Base-by-base conservation (phyloP, 2,797 vertebrate genomes). In the Orestias chungarensis region DNA sequence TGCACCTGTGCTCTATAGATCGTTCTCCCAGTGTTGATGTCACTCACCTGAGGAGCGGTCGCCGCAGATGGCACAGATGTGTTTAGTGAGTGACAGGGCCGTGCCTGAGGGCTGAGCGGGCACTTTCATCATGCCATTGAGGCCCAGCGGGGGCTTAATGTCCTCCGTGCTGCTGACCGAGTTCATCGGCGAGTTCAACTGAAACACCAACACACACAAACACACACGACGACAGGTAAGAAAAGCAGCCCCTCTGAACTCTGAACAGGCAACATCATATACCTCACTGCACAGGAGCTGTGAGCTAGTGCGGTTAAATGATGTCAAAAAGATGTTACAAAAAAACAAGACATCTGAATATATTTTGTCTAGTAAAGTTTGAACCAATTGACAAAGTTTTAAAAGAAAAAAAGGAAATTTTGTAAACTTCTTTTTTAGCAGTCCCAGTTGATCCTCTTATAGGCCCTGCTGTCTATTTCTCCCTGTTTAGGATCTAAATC, bases 21-120 rank as follows among this genome's bases (percentile, higher is more conserved):
- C 27, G 31, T 14, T 11, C n/a, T 46, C 54, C 4, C 11, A 68
- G 64, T 33, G 10, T 7, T 59, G 54, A 47, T 42, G 70, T 31
- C 61, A 76, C 90, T 91, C 89, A 99, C 97, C 97, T 95, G 98
- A 99, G 85, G 98, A 99, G 87, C 98, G 95, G 94, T 99, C 98
- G 18, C 98, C 97, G 0, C 98, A 99, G 94, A 99, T 99, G 93
- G 98, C 97, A 69, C 98, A 99, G 94, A 99, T 99, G 96, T 99
- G 98, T 93, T 99, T 99, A 89, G 97, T 99, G 93, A 99, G 97
- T 47, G 97, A 96, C 71, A 95, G 87, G 14, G 81, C 95, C 44
- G 94, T 96, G 82, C 95, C 94, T 10, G 95, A 97, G 82, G 96
- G 96, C 86, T 98, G 97, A 78, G 95, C 94, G 20, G 97, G 97